Evolutionary conservation across 2,113 vertebrate genomes (phyloP), one percentile per base, ranked within the genome.

Genomic region (Strigops habroptila): DNA sequence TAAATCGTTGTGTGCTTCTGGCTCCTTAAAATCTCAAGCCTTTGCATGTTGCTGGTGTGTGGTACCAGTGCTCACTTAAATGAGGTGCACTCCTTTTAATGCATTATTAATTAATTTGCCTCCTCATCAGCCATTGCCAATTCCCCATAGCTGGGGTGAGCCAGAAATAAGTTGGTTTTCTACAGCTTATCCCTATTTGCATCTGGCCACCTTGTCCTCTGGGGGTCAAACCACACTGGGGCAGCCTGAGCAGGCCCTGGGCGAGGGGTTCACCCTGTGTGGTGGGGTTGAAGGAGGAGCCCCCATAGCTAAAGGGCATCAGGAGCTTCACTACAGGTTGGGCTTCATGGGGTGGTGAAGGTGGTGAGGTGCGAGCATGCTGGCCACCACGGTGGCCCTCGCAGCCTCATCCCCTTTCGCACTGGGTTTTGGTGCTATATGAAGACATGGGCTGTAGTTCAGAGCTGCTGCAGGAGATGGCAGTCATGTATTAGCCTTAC

Each of bases 391-490:
- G 23, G n/a, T 2, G 0, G 23, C 12, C 2, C 67, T n/a, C 1
- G 1, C 14, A 9, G 23, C 63, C 63, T 55, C 3, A 3, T 51
- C n/a, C 63, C 33, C 60, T 39, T 18, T 81, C 27, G 37, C 5
- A 0, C 6, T 1, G 0, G 11, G 3, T 65, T 74, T 31, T 21
- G 35, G 59, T 67, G 46, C 16, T 1, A 1, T 16, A 1, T 7
- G 53, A 67, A 79, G 60, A 28, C 0, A 3, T 7, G 21, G 49
- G 33, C 78, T 95, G 93, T 82, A 94, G 52, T 96, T 93, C 63
- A 43, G 83, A 74, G 17, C 30, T 55, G 49, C 46, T 75, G 87
- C 97, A 87, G 96, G 81, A 96, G 96, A 96, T 80, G 93, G 88
- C 94, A 96, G 52, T 39, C 91, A 49, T 11, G 74, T 16, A 37